Base-by-base conservation (phyloP, 2,888 invertebrate species). In the Cyrtodaria siliqua region DNA sequence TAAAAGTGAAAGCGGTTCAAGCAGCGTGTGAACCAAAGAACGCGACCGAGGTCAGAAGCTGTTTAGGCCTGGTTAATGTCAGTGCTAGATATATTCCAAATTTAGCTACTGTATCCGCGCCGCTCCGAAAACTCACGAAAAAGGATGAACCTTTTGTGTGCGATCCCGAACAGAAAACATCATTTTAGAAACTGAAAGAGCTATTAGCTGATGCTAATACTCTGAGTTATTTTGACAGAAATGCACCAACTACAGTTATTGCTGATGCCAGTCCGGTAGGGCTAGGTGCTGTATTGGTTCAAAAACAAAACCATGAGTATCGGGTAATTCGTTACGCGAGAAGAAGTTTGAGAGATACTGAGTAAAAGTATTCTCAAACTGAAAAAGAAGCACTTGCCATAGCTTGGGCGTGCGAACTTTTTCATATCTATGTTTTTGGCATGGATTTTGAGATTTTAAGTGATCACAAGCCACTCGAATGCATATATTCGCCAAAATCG, bases 381-480 rank as follows among this genome's bases (percentile, higher is more conserved):
- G 80, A 84, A 53, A 67, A 60, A 56, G 82, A 79, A 26, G 82
- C 77, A 8, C 64, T 82, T 0, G 74, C 38, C 0, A n/a, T 78
- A 0, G 74, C 61, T 9, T 86, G 86, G 87, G 83, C 83, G 3
- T 84, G 82, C 61, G 85, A 87, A 8, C 68, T 82, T 3, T 87
- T 86, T 49, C 69, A 82, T 23, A 9, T 77, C 18, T 87, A 79
- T 40, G 53, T 89, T 2, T 71, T 69, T 24, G 89, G 89, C 8
- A 73, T 23, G 20, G 50, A 64, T 9, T 77, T 82, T 49, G 70
- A 78, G 53, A 52, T 82, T 6, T 23, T 89, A 26, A 87, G 85
- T 0, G 88, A 87, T 53, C 87, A 87, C 64, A 85, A 85, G 68
- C 85, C 88, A 16, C 56, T 90, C 16, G 75, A 79, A 44, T 72